Percentiles rank a stretch among this genome's conserved stretches.
These are phyloP conservation scores for Anadara kagoshimensis DNA, from an alignment of 1,140 invertebrate genomes.

Conservation along the genomic window DNA sequence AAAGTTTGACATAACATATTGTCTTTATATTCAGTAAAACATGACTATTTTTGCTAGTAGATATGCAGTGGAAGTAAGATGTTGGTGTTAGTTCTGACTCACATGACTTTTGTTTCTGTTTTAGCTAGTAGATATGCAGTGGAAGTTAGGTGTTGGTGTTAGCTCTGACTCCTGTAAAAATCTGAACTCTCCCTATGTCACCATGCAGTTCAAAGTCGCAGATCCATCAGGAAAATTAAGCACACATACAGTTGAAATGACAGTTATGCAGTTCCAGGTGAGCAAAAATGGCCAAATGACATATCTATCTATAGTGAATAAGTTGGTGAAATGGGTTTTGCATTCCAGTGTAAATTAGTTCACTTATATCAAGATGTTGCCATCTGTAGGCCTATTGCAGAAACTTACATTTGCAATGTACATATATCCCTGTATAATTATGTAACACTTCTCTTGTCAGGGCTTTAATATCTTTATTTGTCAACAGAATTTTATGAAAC, in stretches of 20 bases:
- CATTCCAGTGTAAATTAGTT: too few species aligned
- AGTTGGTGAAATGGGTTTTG: neutral
- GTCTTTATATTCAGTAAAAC: too few species aligned
- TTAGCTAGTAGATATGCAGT: slow-evolving; percentile 54
- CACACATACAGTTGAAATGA: slow-evolving; percentile 52
- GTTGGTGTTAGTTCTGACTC: neutral
- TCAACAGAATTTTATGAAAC: too few species aligned
- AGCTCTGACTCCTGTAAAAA: slow-evolving; percentile 50
- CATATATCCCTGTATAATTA: neutral
- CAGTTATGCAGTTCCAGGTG: slow-evolving; percentile 52
- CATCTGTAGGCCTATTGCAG: neutral
- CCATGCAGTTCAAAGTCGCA: slow-evolving; percentile 47
- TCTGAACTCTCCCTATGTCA: slow-evolving; percentile 50
- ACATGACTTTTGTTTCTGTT: neutral
- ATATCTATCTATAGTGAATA: neutral
- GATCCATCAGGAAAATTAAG: slow-evolving; percentile 47
- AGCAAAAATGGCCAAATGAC: neutral
- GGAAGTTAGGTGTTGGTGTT: slow-evolving; percentile 54
- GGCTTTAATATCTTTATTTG: too few species aligned
- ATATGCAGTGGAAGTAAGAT: neutral
- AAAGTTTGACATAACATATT: too few species aligned
- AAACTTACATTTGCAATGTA: neutral
- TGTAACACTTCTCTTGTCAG: neutral
- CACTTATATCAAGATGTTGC: neutral
- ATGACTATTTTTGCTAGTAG: too few species aligned